Evolutionary conservation across 1,140 invertebrate genomes (phyloP).

Genomic region (Mya arenaria): DNA sequence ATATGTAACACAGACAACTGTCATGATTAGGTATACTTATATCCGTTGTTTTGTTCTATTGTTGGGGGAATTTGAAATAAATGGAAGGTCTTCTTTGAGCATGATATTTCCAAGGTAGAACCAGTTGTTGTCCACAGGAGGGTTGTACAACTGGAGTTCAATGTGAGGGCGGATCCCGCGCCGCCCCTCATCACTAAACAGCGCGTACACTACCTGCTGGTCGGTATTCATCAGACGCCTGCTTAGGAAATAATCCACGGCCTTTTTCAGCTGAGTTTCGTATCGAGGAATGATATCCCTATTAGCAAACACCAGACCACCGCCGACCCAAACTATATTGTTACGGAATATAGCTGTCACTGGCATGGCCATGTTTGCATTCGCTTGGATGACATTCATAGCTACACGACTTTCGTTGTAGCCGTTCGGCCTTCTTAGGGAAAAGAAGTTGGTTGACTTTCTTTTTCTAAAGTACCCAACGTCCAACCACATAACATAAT

Average conservation of each 20-base stretch:
- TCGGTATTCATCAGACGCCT: constrained; percentile 37
- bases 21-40: too few relatives aligned
- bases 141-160: constrained; percentile 5
- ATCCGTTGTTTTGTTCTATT: too few relatives aligned
- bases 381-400: constrained; percentile 43
- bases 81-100: constrained; percentile 17
- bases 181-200: constrained; percentile 18
- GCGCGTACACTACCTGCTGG: constrained; percentile 47
- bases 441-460: constrained; percentile 49
- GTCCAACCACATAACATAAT: constrained; percentile 69
- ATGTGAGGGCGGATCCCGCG: background rate
- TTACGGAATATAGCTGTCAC: constrained; percentile 48
- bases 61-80: too few relatives aligned
- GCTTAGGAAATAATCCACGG: constrained; percentile 25
- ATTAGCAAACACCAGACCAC: constrained; percentile 33
- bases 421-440: constrained; percentile 50
- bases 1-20: too few relatives aligned
- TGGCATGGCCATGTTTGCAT: background rate
- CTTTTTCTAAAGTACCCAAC: constrained; percentile 69
- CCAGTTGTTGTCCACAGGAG: background rate
- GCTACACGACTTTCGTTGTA: constrained; percentile 61
- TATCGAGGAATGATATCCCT: constrained; percentile 12
- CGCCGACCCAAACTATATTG: constrained; percentile 50
- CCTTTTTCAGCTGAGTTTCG: background rate
- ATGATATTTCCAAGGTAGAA: constrained; percentile 22